Conservation (phyloP, 1,140 invertebrate species). For the Thaumatotibia leucotreta region DNA sequence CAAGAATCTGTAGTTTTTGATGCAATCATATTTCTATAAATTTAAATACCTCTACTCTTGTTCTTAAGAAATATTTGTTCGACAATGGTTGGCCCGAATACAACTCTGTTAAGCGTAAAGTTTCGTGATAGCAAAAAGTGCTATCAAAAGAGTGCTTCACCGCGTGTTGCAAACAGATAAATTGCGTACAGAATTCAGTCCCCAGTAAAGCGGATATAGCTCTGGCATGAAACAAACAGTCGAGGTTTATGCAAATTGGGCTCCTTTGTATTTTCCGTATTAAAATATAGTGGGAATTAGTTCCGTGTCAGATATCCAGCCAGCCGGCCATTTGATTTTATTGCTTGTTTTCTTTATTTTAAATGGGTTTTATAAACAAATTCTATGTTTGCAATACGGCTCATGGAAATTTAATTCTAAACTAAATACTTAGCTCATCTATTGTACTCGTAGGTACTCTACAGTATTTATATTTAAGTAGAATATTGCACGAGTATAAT, state of each 20-base stretch:
- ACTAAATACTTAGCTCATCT: no score
- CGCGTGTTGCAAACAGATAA: constrained; percentile 53
- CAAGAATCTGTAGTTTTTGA: no score
- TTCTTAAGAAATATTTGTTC: neutral
- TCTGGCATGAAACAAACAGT: constrained; percentile 71
- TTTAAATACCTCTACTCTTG: neutral
- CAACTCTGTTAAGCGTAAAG: neutral
- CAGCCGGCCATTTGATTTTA: constrained; percentile 59
- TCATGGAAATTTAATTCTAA: no score
- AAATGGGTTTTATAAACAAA: constrained; percentile 30
- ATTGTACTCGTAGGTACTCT: no score
- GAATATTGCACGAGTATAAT: no score
- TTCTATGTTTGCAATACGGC: constrained; percentile 28
- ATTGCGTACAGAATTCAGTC: constrained; percentile 62
- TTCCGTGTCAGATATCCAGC: constrained; percentile 69
- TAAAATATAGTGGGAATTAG: constrained; percentile 75
- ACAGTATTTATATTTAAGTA: no score
- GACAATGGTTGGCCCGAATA: neutral
- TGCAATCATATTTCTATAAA: no score
- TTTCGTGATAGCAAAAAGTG: constrained; percentile 2
- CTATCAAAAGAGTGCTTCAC: constrained; percentile 21
- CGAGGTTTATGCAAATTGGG: constrained; percentile 74
- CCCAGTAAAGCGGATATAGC: constrained; percentile 65
- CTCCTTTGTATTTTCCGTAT: constrained; percentile 73
- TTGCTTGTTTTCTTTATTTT: constrained; percentile 53